A percentile compares a stretch with the other conserved stretches of the same genome.
phyloP scores from a whole-genome alignment of 2,113 vertebrate species.

The Bothrops jararaca region DNA sequence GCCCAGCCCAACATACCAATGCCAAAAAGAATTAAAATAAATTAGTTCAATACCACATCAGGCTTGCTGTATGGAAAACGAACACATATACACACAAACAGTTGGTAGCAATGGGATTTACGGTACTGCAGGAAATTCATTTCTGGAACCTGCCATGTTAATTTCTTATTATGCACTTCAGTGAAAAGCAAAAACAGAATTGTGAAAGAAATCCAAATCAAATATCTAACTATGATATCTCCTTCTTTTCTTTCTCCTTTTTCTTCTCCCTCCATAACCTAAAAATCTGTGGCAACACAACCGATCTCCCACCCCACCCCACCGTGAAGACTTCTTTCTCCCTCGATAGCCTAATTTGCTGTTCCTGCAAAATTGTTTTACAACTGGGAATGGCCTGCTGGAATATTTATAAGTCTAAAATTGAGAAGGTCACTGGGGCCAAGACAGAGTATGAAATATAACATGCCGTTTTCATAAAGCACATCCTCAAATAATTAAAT shows the following conservation, averaged over 20 bases:
- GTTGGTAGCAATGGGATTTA: neutral
- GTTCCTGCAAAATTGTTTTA: conserved; percentile 31
- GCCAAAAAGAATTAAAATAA: neutral
- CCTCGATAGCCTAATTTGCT: conserved; percentile 43
- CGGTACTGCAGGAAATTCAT: neutral
- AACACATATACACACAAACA: too few species aligned
- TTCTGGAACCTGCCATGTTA: neutral
- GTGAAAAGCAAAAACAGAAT: neutral
- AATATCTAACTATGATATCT: conserved; percentile 19
- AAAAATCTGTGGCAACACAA: conserved; percentile 45
- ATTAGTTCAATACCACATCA: neutral
- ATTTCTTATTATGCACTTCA: neutral
- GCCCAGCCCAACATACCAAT: neutral
- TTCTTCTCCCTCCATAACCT: conserved; percentile 34
- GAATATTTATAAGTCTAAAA: conserved; percentile 56
- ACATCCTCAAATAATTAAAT: conserved; percentile 37
- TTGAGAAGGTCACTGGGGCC: conserved; percentile 35
- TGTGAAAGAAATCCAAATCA: conserved; percentile 11
- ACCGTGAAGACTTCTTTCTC: conserved; percentile 22
- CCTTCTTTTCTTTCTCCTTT: conserved; percentile 4
- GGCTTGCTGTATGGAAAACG: neutral
- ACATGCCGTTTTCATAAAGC: conserved; percentile 20
- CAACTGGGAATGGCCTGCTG: conserved; percentile 30
- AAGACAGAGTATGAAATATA: conserved; percentile 42
- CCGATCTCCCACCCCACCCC: conserved; percentile 36